Evolutionary conservation across 2,113 vertebrate species (phyloP).

Genomic region (Electrona antarctica): DNA sequence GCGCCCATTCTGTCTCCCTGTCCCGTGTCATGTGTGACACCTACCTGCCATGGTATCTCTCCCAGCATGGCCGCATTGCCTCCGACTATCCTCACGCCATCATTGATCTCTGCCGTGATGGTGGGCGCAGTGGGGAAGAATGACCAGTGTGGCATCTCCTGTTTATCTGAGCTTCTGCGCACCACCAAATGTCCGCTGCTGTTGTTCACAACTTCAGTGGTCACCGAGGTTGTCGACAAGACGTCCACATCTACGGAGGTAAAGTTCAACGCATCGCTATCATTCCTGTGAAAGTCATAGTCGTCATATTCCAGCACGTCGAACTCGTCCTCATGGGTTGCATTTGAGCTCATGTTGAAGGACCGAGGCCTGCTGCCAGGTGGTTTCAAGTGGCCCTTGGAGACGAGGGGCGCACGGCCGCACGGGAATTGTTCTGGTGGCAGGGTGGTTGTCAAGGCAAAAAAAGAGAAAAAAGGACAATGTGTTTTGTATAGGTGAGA

Average conservation of each 20-base stretch:
- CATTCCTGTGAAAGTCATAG: background rate
- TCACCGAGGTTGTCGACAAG: too few relatives aligned
- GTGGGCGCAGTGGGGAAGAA: conserved; percentile 54
- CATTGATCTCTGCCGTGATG: conserved; percentile 17
- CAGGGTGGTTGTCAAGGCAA: background rate
- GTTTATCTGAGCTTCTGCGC: background rate
- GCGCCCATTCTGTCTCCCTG: background rate
- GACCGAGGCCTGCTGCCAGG: background rate
- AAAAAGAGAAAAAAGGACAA: background rate
- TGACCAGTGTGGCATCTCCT: conserved; percentile 3
- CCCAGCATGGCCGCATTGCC: conserved; percentile 82
- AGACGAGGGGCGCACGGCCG: conserved; percentile 36
- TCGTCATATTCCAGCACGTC: conserved; percentile 2
- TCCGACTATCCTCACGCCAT: conserved; percentile 81
- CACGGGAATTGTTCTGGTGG: conserved; percentile 71
- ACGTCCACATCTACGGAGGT: too few relatives aligned
- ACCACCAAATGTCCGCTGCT: background rate
- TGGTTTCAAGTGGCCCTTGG: too few relatives aligned
- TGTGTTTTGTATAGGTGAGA: too few relatives aligned
- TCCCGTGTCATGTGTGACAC: too few relatives aligned
- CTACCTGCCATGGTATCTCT: conserved; percentile 94
- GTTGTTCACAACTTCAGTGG: background rate
- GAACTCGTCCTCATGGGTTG: background rate
- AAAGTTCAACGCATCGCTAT: background rate
- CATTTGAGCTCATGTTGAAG: background rate